Conservation (phyloP, 2,888 invertebrate genomes). For the Dorcus parallelipipedus region DNA sequence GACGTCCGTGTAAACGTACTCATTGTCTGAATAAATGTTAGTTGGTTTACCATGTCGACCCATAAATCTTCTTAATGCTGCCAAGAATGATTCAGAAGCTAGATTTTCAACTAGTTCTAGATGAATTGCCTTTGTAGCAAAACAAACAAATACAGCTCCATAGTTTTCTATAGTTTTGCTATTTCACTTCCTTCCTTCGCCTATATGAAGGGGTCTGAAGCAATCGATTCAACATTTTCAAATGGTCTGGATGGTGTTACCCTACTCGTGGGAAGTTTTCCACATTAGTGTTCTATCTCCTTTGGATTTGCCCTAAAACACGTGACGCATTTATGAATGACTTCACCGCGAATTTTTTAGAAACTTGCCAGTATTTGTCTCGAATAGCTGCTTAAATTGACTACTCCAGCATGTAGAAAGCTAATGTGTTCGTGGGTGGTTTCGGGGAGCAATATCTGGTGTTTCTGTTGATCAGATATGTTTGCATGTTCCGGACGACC, state of each 20-base stretch:
- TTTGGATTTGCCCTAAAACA: background rate
- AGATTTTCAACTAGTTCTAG: slow-evolving; percentile 35
- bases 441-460: slow-evolving; percentile 6
- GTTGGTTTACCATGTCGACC: slow-evolving; percentile 28
- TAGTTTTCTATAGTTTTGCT: slow-evolving; percentile 18
- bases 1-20: too few species aligned
- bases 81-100: slow-evolving; percentile 33
- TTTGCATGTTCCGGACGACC: slow-evolving; percentile 1
- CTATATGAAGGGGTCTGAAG: slow-evolving; percentile 16
- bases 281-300: slow-evolving; percentile 6
- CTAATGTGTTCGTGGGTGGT: slow-evolving; percentile 2
- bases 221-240: slow-evolving; percentile 17
- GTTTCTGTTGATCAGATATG: slow-evolving; percentile 6
- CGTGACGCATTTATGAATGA: background rate
- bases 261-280: slow-evolving; percentile 1
- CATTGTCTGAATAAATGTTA: slow-evolving; percentile 34
- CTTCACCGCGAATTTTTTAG: background rate
- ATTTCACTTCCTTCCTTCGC: slow-evolving; percentile 4
- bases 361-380: slow-evolving; percentile 8
- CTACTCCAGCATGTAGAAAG: slow-evolving; percentile 10
- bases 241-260: slow-evolving; percentile 9
- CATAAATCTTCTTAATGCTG: slow-evolving; percentile 33
- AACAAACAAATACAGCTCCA: slow-evolving; percentile 33
- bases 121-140: slow-evolving; percentile 36
- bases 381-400: slow-evolving; percentile 4